Evolutionary conservation across 1,140 invertebrate species (phyloP), one percentile per base, ranked within the genome.

Genomic region (Scylla paramamosain): DNA sequence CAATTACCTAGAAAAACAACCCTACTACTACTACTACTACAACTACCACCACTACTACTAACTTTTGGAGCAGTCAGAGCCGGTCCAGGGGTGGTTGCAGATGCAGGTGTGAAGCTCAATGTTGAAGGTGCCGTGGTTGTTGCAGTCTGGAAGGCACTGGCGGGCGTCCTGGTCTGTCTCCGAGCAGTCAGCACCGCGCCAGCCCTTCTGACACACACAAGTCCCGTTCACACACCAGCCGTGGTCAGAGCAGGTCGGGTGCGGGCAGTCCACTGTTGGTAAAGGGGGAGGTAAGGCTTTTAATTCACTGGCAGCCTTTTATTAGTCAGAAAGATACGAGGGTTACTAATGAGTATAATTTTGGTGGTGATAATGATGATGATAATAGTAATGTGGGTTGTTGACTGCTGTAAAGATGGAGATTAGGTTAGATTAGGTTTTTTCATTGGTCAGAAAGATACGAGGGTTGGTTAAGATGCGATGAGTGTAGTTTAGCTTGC

Each of bases 131-230:
- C 99, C 99, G 96, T 99, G 99, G 4, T 98, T 98, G 3, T 98
- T 99, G 97, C 99, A 99, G 97, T 99, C 98, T 0, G 99, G 99
- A 45, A 99, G 97, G 97, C 99, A 99, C 96, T 99, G 98, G 4
- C 99, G 97, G 0, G 99, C 99, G 96, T 99, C 98, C 96, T 99
- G 98, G 96, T 99, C 99, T 97, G 98, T 99, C 95, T 98, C 98
- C 91, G 98, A 98, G 97, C 99, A 99, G 96, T 99, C 99, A 0
- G 97, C 96, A 0, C 99, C 99, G 97, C 99, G 98, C 98, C 98
- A 99, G 0, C 99, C 99, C 96, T 99, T 99, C 97, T 99, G 99
- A 97, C 99, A 99, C 48, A 99, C 98, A 97, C 99, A 99, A 20
- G 98, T 97, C 4, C 99, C 99, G 96, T 99, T 98, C 10, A 99